These are phyloP conservation scores for Chaetodon trifascialis DNA, from an alignment of 2,113 vertebrate species.

Conservation along the genomic window DNA sequence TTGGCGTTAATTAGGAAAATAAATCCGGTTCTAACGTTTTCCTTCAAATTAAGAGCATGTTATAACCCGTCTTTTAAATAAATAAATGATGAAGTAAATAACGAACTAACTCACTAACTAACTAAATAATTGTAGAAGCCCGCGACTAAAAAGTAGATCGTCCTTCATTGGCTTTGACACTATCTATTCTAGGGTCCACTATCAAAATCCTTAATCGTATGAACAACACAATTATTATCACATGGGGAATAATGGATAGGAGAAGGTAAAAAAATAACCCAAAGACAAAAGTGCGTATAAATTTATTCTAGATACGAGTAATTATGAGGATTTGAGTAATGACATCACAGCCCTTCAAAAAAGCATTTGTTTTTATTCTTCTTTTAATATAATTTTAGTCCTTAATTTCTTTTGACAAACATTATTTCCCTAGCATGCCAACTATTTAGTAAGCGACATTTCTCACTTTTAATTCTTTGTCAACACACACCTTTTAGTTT, in stretches of 20 bases:
- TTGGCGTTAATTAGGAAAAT: neutral
- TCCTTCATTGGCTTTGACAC: neutral
- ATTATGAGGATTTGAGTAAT: neutral
- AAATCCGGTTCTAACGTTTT: constrained; percentile 12
- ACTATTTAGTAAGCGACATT: neutral
- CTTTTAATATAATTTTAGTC: neutral
- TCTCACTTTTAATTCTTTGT: neutral
- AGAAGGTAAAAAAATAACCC: neutral
- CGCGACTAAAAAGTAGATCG: neutral
- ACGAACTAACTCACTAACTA: neutral
- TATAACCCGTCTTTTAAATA: neutral
- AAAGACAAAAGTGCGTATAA: neutral
- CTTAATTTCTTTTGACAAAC: neutral
- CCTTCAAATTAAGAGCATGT: constrained; percentile 48
- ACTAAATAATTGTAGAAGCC: neutral
- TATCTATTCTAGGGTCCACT: neutral
- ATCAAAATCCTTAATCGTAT: neutral
- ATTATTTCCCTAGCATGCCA: neutral
- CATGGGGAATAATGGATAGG: neutral
- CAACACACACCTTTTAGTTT: neutral
- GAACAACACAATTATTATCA: neutral
- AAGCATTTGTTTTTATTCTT: neutral
- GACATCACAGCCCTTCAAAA: neutral
- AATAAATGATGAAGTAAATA: neutral
- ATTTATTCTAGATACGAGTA: neutral